Conservation (phyloP, 2,113 vertebrate species). For the Loxodonta africana region DNA sequence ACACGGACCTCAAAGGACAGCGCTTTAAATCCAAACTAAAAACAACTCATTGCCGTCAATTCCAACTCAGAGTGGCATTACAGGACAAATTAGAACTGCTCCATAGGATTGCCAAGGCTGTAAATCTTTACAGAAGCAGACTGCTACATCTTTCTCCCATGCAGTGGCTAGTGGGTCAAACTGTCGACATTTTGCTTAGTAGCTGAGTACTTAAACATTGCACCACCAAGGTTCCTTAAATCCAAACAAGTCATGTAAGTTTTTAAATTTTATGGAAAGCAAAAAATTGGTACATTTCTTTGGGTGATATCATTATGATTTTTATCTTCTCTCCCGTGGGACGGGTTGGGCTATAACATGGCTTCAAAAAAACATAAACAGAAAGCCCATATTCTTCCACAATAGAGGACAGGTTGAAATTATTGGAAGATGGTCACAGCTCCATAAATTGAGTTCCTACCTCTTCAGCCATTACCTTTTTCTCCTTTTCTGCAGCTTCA, state of each 20-base stretch:
- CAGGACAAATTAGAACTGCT: neutral
- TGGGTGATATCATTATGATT: neutral
- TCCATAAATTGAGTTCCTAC: slow-evolving; percentile 23
- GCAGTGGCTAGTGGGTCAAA: neutral
- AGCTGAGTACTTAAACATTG: neutral
- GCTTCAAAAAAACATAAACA: neutral
- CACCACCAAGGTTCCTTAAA: neutral
- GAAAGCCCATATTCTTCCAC: neutral
- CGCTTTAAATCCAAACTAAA: neutral
- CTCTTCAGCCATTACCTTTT: neutral
- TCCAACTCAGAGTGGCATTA: neutral
- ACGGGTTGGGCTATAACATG: neutral
- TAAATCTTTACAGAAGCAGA: neutral
- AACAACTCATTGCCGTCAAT: neutral
- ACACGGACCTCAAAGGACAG: neutral
- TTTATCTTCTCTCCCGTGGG: neutral
- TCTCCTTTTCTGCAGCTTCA: neutral
- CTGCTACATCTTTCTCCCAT: neutral
- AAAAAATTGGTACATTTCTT: neutral
- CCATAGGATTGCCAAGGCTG: neutral
- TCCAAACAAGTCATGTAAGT: neutral
- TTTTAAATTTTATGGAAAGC: neutral
- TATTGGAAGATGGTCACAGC: slow-evolving; percentile 3
- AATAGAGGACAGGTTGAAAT: neutral
- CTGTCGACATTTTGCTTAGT: neutral